Evolutionary conservation across 2,113 vertebrate species (phyloP), one percentile per base, ranked within the genome.

Genomic region (Penelope pileata): DNA sequence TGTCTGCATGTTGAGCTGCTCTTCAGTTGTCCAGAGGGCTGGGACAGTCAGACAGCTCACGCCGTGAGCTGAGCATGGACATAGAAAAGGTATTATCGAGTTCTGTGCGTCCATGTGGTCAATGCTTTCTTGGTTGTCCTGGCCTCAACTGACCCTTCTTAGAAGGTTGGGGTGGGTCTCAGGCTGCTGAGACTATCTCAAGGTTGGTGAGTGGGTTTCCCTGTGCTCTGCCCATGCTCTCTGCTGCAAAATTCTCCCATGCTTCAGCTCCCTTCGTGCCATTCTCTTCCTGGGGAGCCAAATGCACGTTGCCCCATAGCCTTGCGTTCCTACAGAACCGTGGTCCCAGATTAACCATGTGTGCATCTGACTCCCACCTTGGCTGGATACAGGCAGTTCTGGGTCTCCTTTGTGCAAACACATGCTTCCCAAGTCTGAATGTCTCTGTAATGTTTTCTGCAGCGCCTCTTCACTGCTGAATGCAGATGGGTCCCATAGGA

Each of bases 401-500:
- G 36, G 5, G 26, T 53, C 69, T 70, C n/a, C 43, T 66, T 2
- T 30, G 17, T 2, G 9, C 47, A 79, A 72, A 63, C 8, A 14
- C 0, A 0, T 45, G 4, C 73, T 91, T 87, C 56, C 74, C 34
- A 14, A 59, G 40, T 6, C 86, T 91, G 73, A 58, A 86, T 94
- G 82, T n/a, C 83, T 93, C 73, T 85, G 77, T 93, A 80, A 10
- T 48, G 14, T 63, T 93, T 91, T 85, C 91, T 79, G 82, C 90
- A 63, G 80, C 0, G 27, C 75, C 62, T 94, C 78, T 69, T 78
- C 60, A 16, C 45, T 63, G 69, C 78, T 75, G 86, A 69, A 90
- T 91, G 93, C 95, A 92, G 94, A 93, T 96, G 91, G 89, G 78
- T 86, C 76, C 88, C 38, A 1, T 1, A 12, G 77, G 86, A 87